phyloP scores from a whole-genome alignment of 2,797 vertebrate genomes.

The Rhabdomys pumilio region DNA sequence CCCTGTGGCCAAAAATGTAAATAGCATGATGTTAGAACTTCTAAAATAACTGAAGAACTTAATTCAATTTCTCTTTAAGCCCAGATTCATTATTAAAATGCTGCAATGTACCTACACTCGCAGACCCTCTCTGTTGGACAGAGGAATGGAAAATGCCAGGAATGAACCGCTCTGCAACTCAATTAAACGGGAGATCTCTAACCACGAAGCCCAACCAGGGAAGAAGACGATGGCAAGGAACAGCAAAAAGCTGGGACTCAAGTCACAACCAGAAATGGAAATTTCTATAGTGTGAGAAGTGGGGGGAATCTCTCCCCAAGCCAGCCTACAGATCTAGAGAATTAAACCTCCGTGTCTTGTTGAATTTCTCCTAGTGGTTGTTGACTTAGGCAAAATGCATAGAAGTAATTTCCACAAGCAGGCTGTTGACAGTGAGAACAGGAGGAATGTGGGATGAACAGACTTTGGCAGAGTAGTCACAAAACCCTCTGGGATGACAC shows the following conservation, averaged over 20 bases:
- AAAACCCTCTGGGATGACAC: slow-evolving; percentile 69
- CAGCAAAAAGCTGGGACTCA: slow-evolving; percentile 38
- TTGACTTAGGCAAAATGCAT: slow-evolving; percentile 47
- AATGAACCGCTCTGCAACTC: slow-evolving; percentile 70
- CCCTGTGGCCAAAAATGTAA: slow-evolving; percentile 72
- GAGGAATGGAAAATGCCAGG: slow-evolving; percentile 74
- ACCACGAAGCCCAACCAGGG: slow-evolving; percentile 69
- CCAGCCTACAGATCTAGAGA: background rate
- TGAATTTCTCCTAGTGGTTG: slow-evolving; percentile 22
- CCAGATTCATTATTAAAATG: slow-evolving; percentile 73
- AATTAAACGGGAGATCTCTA: slow-evolving; percentile 78
- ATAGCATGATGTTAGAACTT: slow-evolving; percentile 66
- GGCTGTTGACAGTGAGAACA: slow-evolving; percentile 55
- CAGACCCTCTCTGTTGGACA: slow-evolving; percentile 55
- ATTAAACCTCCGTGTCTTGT: slow-evolving; percentile 31
- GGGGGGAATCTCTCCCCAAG: background rate
- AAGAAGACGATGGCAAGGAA: slow-evolving; percentile 71
- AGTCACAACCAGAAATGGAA: slow-evolving; percentile 69
- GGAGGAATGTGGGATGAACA: slow-evolving; percentile 7
- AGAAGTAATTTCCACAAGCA: slow-evolving; percentile 69
- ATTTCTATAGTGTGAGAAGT: slow-evolving; percentile 56
- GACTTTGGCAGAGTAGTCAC: slow-evolving; percentile 65
- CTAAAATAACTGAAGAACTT: slow-evolving; percentile 77
- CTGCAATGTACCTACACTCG: slow-evolving; percentile 67
- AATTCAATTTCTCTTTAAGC: slow-evolving; percentile 74